Evolutionary conservation across 1,140 invertebrate species (phyloP), one percentile per base, ranked within the genome.

Genomic region (Teleogryllus occipitalis): DNA sequence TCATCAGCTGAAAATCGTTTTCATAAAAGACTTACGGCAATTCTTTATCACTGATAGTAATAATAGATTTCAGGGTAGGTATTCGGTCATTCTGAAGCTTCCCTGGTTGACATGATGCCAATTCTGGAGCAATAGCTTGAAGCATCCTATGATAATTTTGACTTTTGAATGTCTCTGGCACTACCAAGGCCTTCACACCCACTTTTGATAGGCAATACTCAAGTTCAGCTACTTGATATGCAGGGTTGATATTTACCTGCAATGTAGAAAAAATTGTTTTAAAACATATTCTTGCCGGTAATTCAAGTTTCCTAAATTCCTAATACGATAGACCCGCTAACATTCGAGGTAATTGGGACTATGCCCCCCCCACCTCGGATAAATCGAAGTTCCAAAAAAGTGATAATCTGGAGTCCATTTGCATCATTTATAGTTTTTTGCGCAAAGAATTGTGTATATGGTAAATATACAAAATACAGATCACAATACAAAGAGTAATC

Each of bases 171-270:
- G 83, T 85, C 27, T 92, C 90, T 0, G 91, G 89, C 2, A 91
- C 88, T 7, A 98, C 84, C 0, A 97, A 84, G 0, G 91, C 91
- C 83, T 93, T 95, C 0, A 93, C 86, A 14, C 88, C 87, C 15
- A 95, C 93, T 87, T 96, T 95, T 10, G 93, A 90, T 7, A 98
- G 83, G 75, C 92, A 93, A 84, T 93, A 97, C 78, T 91, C 89
- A 0, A 98, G 80, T 85, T 99, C 97, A 15, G 87, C 83, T 12
- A 89, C 87, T 84, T 93, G 90, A 83, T 95, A 98, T 0, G 90
- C 88, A 0, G 96, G 96, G 86, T 99, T 98, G 8, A 98, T 90
- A 75, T 92, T 91, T 8, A 95, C 92, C 92, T 93, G 47, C 15
- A 46, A 77, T 18, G 8, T 47, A 18, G 39, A n/a, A 76, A 76